Percentiles rank a stretch among this genome's conserved stretches.
Conservation (phyloP, 2,888 invertebrate species). For the Acanthosepion pharaonis region DNA sequence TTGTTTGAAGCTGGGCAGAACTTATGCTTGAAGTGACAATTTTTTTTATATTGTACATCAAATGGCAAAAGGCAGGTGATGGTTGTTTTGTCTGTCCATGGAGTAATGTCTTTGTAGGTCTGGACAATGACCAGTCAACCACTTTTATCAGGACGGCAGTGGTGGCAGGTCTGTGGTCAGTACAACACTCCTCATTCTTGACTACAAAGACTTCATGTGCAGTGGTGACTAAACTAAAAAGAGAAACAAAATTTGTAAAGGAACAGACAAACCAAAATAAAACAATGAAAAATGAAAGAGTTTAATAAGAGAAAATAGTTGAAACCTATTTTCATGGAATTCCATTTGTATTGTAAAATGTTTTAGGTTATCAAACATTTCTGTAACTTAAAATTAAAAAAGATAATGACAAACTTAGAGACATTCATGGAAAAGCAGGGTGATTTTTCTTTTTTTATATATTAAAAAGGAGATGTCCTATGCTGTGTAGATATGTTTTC, state of each 20-base stretch:
- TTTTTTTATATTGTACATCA: conserved; percentile 39
- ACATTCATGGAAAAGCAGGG: conserved; percentile 17
- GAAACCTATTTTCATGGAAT: background rate
- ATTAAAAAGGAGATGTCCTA: background rate
- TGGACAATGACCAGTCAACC: background rate
- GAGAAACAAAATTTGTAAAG: background rate
- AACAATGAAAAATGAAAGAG: background rate
- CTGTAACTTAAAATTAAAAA: background rate
- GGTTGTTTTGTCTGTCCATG: background rate
- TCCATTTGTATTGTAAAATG: background rate
- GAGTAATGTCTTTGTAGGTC: background rate
- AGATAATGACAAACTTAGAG: conserved; percentile 17
- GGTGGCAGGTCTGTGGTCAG: background rate
- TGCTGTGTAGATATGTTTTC: background rate
- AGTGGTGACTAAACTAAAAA: background rate
- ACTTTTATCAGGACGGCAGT: background rate
- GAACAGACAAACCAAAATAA: background rate
- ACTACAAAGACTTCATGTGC: background rate
- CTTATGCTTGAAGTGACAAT: conserved; percentile 48
- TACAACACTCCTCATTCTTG: background rate
- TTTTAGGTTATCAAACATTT: background rate
- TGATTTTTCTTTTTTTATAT: background rate
- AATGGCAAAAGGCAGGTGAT: background rate
- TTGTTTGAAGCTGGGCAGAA: conserved; percentile 46
- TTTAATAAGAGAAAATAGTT: background rate